phyloP scores from a whole-genome alignment of 2,888 invertebrate species.

The Phyllotreta cruciferae region DNA sequence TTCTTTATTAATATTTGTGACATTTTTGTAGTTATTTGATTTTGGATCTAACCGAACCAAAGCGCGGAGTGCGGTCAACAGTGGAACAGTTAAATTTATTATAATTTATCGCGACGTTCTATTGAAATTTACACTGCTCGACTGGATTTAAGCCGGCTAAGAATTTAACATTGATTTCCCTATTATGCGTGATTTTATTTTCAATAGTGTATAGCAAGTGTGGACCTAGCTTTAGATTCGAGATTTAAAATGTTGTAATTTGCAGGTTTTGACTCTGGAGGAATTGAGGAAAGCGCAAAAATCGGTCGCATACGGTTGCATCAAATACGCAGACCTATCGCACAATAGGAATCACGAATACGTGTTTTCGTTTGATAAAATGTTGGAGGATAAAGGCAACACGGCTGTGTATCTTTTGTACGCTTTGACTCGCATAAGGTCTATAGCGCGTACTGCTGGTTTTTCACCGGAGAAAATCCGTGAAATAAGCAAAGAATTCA shows the following conservation, averaged over 20 bases:
- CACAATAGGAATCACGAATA: constrained; percentile 95
- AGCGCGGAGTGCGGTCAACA: too few species aligned
- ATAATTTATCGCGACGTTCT: too few species aligned
- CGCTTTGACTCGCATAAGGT: constrained; percentile 91
- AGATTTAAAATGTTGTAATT: neutral
- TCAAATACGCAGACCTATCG: constrained; percentile 96
- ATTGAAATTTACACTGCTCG: too few species aligned
- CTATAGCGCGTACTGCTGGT: constrained; percentile 83
- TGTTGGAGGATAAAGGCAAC: constrained; percentile 98
- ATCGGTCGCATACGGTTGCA: constrained; percentile 96
- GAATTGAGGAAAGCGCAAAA: constrained; percentile 86
- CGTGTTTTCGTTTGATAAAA: constrained; percentile 97
- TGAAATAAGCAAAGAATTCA: constrained; percentile 66
- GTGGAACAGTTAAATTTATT: too few species aligned
- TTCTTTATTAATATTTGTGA: too few species aligned
- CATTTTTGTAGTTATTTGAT: too few species aligned
- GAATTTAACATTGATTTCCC: too few species aligned
- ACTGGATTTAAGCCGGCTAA: too few species aligned
- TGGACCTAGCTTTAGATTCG: too few species aligned
- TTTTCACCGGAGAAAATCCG: constrained; percentile 68
- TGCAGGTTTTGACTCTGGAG: constrained; percentile 67
- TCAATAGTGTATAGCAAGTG: neutral
- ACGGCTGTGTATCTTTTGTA: constrained; percentile 98
- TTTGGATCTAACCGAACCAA: too few species aligned
- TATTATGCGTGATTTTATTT: neutral